A percentile compares a stretch with the other conserved stretches of the same genome.
Evolutionary conservation across 37 sponge, comb jelly and placozoan genomes (phyloP).

Genomic region (Theonella swinhoei): DNA sequence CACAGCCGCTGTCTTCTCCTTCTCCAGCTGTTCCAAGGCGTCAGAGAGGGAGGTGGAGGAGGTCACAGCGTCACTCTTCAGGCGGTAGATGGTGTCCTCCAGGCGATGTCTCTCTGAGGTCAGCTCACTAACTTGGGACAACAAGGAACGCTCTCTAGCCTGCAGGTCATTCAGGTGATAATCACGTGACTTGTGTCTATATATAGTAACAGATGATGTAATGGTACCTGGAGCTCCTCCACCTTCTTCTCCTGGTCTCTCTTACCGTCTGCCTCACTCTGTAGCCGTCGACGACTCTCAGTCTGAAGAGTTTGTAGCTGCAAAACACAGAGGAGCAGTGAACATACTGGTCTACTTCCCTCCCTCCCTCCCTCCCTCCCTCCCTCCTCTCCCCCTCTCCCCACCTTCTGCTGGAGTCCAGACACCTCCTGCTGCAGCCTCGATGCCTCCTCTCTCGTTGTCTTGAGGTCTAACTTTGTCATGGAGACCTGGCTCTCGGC

Average conservation of each 20-base stretch:
- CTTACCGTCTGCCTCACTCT: constrained; percentile 33
- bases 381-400: neutral
- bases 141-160: neutral
- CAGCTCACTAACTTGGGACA: constrained; percentile 41
- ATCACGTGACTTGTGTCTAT: too few relatives aligned
- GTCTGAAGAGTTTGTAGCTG: neutral
- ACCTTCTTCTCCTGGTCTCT: constrained; percentile 24
- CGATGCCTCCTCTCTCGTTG: constrained; percentile 25
- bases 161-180: constrained; percentile 26
- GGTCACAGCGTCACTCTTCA: constrained; percentile 43
- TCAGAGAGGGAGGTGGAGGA: constrained; percentile 28
- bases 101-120: constrained; percentile 47
- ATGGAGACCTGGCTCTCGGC: constrained; percentile 56
- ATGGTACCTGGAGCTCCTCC: neutral
- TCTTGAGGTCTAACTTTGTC: constrained; percentile 65
- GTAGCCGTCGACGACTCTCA: constrained; percentile 36
- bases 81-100: constrained; percentile 66
- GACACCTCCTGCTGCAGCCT: constrained; percentile 20
- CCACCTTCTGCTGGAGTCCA: constrained; percentile 19
- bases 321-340: neutral
- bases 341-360: neutral
- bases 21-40: constrained; percentile 41
- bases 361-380: neutral
- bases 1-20: constrained; percentile 40
- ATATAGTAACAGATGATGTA: too few relatives aligned